Conservation (phyloP, 2,797 vertebrate genomes). For the Sternotherus odoratus region DNA sequence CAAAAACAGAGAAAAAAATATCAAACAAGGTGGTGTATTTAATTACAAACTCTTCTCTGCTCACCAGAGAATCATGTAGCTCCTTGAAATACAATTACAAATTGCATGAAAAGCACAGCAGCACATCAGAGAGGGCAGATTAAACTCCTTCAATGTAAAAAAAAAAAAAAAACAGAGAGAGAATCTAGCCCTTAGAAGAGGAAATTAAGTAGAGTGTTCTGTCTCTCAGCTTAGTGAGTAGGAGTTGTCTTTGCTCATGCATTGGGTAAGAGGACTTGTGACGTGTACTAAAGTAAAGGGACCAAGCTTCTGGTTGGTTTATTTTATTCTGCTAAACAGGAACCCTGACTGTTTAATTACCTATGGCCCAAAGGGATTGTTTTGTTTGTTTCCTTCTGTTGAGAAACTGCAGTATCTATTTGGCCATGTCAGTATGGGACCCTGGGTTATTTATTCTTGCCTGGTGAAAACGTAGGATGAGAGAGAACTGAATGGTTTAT, state of each 20-base stretch:
- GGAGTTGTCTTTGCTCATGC: not conserved
- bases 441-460: not conserved
- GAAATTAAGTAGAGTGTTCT: not conserved
- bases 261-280: not conserved
- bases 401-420: not conserved
- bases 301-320: accelerated
- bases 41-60: not conserved
- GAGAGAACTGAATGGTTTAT: not conserved
- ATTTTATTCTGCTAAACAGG: not conserved
- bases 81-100: not conserved
- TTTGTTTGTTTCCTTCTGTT: not conserved
- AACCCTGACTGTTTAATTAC: not conserved
- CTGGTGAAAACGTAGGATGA: not conserved
- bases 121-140: not conserved
- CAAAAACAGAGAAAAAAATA: not conserved
- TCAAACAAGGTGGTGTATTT: not conserved
- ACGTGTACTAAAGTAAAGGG: not conserved
- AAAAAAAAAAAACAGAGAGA: too few species aligned
- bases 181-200: not conserved
- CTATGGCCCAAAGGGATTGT: accelerated
- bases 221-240: not conserved
- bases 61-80: not conserved
- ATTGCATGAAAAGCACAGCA: too few species aligned
- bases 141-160: not conserved
- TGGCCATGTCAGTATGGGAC: not conserved